Evolutionary conservation across 2,888 invertebrate species (phyloP).

Genomic region (Magallana nippona): DNA sequence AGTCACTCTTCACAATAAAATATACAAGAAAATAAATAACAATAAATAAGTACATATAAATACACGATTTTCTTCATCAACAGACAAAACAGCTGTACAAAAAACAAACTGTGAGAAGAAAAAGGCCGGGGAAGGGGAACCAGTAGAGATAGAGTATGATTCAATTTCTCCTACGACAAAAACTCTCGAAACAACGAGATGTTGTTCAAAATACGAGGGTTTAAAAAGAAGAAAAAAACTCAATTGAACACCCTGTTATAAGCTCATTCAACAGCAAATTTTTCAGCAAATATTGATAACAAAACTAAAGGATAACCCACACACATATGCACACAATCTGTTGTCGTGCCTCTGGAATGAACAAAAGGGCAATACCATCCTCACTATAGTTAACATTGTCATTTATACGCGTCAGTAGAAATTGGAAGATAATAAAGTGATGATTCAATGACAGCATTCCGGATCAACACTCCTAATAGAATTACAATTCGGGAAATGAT

Average conservation of each 20-base stretch:
- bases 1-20: background rate
- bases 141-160: background rate
- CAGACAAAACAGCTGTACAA: constrained; percentile 26
- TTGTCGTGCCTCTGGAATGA: constrained; percentile 12
- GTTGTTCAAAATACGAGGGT: background rate
- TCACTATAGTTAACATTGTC: constrained; percentile 1
- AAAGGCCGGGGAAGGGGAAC: background rate
- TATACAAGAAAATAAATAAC: background rate
- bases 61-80: background rate
- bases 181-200: background rate
- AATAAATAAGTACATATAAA: constrained; percentile 33
- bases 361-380: constrained; percentile 10
- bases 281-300: constrained; percentile 23
- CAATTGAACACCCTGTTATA: background rate
- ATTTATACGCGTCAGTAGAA: background rate
- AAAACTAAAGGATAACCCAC: background rate
- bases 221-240: background rate
- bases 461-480: constrained; percentile 14
- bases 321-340: background rate
- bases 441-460: constrained; percentile 15
- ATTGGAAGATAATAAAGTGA: background rate
- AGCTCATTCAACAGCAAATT: constrained; percentile 26
- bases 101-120: background rate
- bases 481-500: background rate
- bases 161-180: constrained; percentile 6